Base-by-base conservation (phyloP, 1,140 invertebrate genomes). In the Delia radicum region DNA sequence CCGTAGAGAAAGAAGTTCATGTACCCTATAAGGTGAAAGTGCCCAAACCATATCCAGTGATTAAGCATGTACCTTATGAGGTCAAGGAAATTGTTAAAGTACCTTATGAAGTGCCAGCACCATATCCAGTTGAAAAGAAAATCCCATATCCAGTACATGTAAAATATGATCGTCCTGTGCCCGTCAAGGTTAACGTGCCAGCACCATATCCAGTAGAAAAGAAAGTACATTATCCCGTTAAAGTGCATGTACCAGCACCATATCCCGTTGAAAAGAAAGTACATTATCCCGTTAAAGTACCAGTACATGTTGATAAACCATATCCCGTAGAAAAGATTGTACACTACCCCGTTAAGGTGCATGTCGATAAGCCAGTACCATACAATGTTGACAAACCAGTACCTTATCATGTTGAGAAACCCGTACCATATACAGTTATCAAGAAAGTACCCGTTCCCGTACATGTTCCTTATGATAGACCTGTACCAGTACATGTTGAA, bases 201-300 rank as follows among this genome's bases (percentile, higher is more conserved):
- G 87, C 89, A 37, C 89, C 89, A 26, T 89, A 90, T 62, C 89
- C 87, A 61, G 91, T 92, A 1, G 90, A 91, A 78, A 92, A 93
- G 80, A 90, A 90, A 78, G 88, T 93, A 3, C 91, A 89, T 13
- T 87, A 88, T 48, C 92, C 91, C 18, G 92, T 93, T 3, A 91
- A 93, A 83, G 91, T 93, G 15, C 90, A 88, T 76, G 90, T 92
- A 2, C 90, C 91, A 2, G 89, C 90, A 48, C 92, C 92, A 0
- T 93, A 93, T 83, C 92, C 92, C 65, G 92, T 93, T 3, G 91
- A 92, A 79, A 93, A 93, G 80, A 87, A 92, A 77, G 89, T 93
- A 27, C 91, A 88, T 21, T 89, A 89, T 79, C 91, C 91, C 27
- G 90, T 92, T 12, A 92, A 92, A 81, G 91, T 93, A 42, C 89